phyloP scores from a whole-genome alignment of 1,140 invertebrate species.

The Zeugodacus cucurbitae region DNA sequence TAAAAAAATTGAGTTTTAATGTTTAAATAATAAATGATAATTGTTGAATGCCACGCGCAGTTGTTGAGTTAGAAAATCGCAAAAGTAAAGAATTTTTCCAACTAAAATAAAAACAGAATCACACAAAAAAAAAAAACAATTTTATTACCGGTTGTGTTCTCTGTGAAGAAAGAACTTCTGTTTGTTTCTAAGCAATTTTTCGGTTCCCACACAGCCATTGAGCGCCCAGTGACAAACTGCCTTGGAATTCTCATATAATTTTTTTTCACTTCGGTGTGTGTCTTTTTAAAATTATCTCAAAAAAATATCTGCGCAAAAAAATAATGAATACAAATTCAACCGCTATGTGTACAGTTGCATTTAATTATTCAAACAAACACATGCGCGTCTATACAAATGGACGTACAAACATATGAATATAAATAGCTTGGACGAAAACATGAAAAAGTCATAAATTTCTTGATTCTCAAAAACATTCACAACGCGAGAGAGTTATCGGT shows the following conservation, averaged over 20 bases:
- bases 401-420: too few species aligned
- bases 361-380: too few species aligned
- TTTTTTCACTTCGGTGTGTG: not conserved
- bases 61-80: too few species aligned
- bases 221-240: not conserved
- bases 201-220: not conserved
- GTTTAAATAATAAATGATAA: too few species aligned
- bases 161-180: too few species aligned
- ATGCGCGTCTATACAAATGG: too few species aligned
- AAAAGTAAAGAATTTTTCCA: not conserved
- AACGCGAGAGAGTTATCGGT: not conserved
- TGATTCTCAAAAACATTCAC: not conserved
- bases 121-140: not conserved
- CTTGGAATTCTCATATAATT: not conserved
- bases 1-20: too few species aligned
- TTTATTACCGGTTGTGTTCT: not conserved
- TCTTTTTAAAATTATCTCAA: not conserved
- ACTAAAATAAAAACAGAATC: not conserved
- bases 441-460: not conserved
- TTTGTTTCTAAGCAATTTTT: conserved; percentile 13
- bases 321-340: not conserved
- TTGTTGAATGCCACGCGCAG: too few species aligned
- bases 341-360: too few species aligned
- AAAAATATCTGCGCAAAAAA: not conserved
- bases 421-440: too few species aligned